phyloP scores from a whole-genome alignment of 1,140 invertebrate genomes.

The Acromyrmex echinatior region DNA sequence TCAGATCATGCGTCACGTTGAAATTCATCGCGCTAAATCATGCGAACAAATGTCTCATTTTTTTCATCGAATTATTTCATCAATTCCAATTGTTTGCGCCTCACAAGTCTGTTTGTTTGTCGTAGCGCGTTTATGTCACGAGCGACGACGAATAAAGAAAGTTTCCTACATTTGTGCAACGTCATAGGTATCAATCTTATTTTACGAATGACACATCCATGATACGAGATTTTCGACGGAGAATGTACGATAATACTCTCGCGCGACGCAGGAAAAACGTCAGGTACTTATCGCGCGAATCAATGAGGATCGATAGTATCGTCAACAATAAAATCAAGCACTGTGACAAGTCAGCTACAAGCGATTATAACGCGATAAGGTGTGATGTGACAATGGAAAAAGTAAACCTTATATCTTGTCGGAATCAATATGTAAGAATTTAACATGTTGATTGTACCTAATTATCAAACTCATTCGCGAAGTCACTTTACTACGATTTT shows the following conservation, averaged over 20 bases:
- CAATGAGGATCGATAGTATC: constrained; percentile 65
- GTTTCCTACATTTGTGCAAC: constrained; percentile 23
- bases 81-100: constrained; percentile 1
- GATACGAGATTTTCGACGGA: constrained; percentile 66
- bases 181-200: constrained; percentile 56
- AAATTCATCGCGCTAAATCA: constrained; percentile 30
- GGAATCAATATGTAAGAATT: constrained; percentile 37
- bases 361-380: constrained; percentile 67
- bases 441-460: constrained; percentile 17
- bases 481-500: constrained; percentile 47
- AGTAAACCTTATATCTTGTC: constrained; percentile 32
- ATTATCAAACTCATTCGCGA: constrained; percentile 31
- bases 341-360: constrained; percentile 58
- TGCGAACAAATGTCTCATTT: not conserved
- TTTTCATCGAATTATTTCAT: constrained; percentile 37
- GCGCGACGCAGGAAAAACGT: constrained; percentile 10
- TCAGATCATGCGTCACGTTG: constrained; percentile 33
- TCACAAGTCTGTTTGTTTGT: constrained; percentile 11
- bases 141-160: constrained; percentile 14
- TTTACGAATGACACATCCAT: constrained; percentile 7
- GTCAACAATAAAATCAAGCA: constrained; percentile 59
- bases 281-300: constrained; percentile 64
- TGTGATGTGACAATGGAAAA: constrained; percentile 20
- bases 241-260: constrained; percentile 52
- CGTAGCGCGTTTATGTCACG: not conserved